phyloP scores from a whole-genome alignment of 2,113 vertebrate species.

The Epinephelus cyanopodus region DNA sequence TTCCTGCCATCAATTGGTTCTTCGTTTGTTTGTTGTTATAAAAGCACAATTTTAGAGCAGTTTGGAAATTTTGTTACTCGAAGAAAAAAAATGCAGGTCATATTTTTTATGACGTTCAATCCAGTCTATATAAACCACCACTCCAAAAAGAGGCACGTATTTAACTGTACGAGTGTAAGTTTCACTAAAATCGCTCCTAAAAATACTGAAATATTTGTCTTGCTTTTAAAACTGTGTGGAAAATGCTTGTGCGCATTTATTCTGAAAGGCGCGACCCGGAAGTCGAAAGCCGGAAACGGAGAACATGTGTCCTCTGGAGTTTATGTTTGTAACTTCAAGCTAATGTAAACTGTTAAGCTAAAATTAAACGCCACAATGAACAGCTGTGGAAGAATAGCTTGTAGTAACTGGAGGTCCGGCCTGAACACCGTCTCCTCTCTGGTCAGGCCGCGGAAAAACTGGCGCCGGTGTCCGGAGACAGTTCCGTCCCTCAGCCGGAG shows the following conservation, averaged over 20 bases:
- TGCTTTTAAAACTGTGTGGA: too few relatives aligned
- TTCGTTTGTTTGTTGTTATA: neutral
- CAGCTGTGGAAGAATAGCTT: neutral
- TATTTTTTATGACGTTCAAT: neutral
- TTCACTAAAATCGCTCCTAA: neutral
- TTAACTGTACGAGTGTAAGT: neutral
- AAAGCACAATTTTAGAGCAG: neutral
- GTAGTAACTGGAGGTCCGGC: conserved; percentile 2
- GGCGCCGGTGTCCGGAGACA: neutral
- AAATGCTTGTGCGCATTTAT: conserved; percentile 12
- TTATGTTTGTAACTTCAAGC: fast-evolving
- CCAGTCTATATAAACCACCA: neutral
- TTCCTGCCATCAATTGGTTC: fast-evolving
- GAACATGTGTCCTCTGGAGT: neutral
- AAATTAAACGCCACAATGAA: conserved; percentile 40
- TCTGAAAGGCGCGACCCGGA: conserved; percentile 41
- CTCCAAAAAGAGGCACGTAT: neutral
- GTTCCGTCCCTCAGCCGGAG: neutral
- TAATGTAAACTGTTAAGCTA: neutral
- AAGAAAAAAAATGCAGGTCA: neutral
- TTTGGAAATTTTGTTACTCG: neutral
- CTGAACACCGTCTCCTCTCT: neutral
- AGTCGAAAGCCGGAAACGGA: conserved; percentile 1
- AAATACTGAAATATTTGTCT: neutral
- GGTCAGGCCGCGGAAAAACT: conserved; percentile 3